Evolutionary conservation across 2,113 vertebrate species (phyloP).

Genomic region (Coptodon rendalli): DNA sequence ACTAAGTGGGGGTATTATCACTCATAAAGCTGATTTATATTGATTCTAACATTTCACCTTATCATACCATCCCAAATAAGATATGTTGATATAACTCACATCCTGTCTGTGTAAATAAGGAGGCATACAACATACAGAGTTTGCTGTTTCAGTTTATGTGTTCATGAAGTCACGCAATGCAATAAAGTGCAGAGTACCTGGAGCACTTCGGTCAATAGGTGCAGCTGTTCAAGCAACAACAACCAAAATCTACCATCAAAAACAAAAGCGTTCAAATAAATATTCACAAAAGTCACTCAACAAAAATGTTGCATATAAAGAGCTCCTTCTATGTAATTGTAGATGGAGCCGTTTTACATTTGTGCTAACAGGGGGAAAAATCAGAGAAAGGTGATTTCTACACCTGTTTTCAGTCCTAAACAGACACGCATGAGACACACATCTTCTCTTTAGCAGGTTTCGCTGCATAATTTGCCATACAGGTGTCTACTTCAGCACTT

Average conservation of each 20-base stretch:
- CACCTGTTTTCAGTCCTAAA: not conserved
- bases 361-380: fast-evolving
- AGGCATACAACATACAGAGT: not conserved
- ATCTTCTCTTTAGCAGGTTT: not conserved
- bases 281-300: not conserved
- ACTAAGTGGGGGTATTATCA: not conserved
- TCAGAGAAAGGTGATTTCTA: not conserved
- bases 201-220: not conserved
- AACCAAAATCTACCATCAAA: not conserved
- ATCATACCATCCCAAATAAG: not conserved
- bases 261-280: not conserved
- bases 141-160: not conserved
- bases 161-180: not conserved
- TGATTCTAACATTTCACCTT: not conserved
- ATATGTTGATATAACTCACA: not conserved
- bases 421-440: not conserved
- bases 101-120: not conserved
- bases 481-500: not conserved
- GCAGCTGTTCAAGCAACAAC: fast-evolving
- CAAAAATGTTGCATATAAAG: not conserved
- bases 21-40: not conserved
- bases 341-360: not conserved
- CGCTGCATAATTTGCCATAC: not conserved
- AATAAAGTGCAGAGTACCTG: not conserved
- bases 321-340: not conserved